These are phyloP conservation scores for Podiceps cristatus DNA, from an alignment of 2,113 vertebrate species.

Conservation along the genomic window DNA sequence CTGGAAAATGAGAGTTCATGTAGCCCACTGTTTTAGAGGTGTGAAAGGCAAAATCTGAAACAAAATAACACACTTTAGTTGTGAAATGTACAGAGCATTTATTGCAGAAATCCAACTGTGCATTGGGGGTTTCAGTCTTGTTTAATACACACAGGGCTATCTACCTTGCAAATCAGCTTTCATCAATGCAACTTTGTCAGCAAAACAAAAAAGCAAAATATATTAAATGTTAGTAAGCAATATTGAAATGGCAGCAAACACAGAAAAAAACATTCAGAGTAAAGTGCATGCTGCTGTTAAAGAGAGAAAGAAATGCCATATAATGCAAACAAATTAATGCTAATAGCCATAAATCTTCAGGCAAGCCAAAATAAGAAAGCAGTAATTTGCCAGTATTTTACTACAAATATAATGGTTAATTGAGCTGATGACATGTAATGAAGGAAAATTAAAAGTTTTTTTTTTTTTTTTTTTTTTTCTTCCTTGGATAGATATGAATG, in stretches of 20 bases:
- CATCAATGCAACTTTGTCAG: conserved; percentile 99
- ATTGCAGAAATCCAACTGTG: conserved; percentile 56
- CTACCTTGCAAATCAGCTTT: conserved; percentile 99
- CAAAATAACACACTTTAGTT: conserved; percentile 22
- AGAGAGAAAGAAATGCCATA: conserved; percentile 77
- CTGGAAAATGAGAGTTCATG: conserved; percentile 49
- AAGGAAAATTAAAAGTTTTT: conserved; percentile 76
- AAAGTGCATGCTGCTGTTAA: conserved; percentile 81
- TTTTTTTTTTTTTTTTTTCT: background rate
- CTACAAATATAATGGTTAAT: conserved; percentile 79
- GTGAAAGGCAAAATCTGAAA: conserved; percentile 41
- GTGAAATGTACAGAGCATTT: conserved; percentile 50
- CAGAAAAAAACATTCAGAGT: conserved; percentile 73
- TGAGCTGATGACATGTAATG: conserved; percentile 81
- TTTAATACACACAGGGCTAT: conserved; percentile 89
- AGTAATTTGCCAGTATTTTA: conserved; percentile 77
- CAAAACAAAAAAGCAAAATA: conserved; percentile 94
- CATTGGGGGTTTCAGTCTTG: conserved; percentile 86
- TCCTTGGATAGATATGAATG: conserved; percentile 53
- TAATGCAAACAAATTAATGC: conserved; percentile 80
- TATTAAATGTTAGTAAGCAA: conserved; percentile 95
- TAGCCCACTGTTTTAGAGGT: conserved; percentile 30
- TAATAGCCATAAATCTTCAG: conserved; percentile 80
- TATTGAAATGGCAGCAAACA: conserved; percentile 86
- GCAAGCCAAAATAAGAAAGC: conserved; percentile 82